Evolutionary conservation across 2,888 invertebrate genomes (phyloP).

Genomic region (Hirudinaria manillensis): DNA sequence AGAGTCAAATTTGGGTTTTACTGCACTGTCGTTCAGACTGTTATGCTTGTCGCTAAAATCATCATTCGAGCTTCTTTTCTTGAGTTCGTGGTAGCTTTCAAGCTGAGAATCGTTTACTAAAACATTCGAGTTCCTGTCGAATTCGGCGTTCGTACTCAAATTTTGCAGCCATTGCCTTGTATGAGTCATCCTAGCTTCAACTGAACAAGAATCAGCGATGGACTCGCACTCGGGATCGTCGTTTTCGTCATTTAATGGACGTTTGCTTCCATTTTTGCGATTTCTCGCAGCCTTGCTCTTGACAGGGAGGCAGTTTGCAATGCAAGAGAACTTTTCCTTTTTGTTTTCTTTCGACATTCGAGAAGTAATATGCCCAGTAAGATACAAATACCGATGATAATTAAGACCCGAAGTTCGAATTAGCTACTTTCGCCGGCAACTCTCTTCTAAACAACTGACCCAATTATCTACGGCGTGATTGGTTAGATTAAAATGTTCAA

Average conservation of each 20-base stretch:
- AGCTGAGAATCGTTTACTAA: slow-evolving; percentile 12
- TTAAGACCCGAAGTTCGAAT: no score
- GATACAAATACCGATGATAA: no score
- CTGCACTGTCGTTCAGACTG: slow-evolving; percentile 6
- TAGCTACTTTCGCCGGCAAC: no score
- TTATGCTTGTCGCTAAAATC: not conserved
- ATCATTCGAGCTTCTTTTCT: not conserved
- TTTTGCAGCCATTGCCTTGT: slow-evolving; percentile 33
- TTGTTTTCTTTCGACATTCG: slow-evolving; percentile 23
- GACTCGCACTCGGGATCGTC: slow-evolving; percentile 6
- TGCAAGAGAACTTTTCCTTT: slow-evolving; percentile 26
- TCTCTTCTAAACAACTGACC: no score
- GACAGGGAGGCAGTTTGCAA: slow-evolving; percentile 28
- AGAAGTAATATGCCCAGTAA: not conserved
- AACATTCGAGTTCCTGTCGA: slow-evolving; percentile 21
- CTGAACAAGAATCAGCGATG: slow-evolving; percentile 2
- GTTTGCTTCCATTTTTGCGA: not conserved
- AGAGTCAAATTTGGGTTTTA: not conserved
- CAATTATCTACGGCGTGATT: no score
- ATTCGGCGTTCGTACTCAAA: slow-evolving; percentile 31
- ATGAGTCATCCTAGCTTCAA: slow-evolving; percentile 22
- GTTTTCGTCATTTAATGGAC: not conserved
- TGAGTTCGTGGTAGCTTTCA: not conserved
- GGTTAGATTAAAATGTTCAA: no score
- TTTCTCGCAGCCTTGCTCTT: slow-evolving; percentile 19